A percentile compares a stretch with the other conserved stretches of the same genome.
Conservation (phyloP, 2,113 vertebrate genomes). For the Pantherophis guttatus region DNA sequence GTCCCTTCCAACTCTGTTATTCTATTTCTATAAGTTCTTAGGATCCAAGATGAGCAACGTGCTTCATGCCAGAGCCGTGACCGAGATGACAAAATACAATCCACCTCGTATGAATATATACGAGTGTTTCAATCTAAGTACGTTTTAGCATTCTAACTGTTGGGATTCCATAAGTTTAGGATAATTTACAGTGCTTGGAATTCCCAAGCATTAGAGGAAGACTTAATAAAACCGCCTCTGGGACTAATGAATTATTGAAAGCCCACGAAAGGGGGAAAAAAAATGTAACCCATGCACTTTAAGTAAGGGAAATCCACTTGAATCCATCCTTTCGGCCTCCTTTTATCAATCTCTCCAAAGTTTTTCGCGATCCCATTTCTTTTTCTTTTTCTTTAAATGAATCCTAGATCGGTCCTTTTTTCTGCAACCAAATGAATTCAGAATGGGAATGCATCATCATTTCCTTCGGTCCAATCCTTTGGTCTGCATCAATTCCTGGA, state of each 20-base stretch:
- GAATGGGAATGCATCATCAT: conserved; percentile 53
- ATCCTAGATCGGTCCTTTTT: conserved; percentile 59
- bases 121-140: conserved; percentile 49
- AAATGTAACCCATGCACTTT: conserved; percentile 72
- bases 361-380: conserved; percentile 25
- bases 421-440: conserved; percentile 53
- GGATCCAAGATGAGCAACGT: neutral
- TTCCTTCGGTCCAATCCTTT: conserved; percentile 53
- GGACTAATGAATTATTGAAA: conserved; percentile 76
- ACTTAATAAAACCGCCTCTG: conserved; percentile 72
- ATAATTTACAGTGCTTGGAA: conserved; percentile 63
- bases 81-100: conserved; percentile 31
- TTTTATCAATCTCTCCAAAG: conserved; percentile 68
- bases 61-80: neutral
- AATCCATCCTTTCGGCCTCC: conserved; percentile 59
- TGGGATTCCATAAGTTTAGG: conserved; percentile 49
- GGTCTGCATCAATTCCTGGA: conserved; percentile 50
- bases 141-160: conserved; percentile 59
- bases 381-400: neutral
- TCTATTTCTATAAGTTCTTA: neutral
- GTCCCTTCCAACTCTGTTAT: too few species aligned
- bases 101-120: conserved; percentile 23
- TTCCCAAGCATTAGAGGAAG: conserved; percentile 56
- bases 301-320: conserved; percentile 70
- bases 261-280: conserved; percentile 61